A percentile compares a stretch with the other conserved stretches of the same genome.
Conservation (phyloP, 2,113 vertebrate species). For the Talpa occidentalis region DNA sequence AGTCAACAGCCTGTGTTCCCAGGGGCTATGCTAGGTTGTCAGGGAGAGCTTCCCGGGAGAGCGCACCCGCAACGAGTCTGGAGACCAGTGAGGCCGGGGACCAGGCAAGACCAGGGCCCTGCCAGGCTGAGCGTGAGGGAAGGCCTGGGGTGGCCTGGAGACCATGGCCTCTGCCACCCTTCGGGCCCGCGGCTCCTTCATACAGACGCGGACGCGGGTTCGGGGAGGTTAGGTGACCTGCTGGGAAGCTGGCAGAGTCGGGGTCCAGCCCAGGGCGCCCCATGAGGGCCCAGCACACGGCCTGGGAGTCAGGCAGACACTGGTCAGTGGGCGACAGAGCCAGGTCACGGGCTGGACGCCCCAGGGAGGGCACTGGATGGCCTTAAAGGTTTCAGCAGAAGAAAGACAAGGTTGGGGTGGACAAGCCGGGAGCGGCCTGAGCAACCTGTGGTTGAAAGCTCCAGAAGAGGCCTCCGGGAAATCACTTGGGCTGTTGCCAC, state of each 20-base stretch:
- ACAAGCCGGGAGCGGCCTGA: background rate
- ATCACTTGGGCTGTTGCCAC: background rate
- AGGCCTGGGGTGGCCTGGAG: background rate
- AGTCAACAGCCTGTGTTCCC: accelerated
- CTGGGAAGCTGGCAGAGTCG: background rate
- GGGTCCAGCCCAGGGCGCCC: background rate
- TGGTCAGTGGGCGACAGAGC: accelerated
- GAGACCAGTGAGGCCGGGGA: background rate
- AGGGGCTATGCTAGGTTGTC: background rate
- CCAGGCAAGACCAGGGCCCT: background rate
- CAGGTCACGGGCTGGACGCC: accelerated
- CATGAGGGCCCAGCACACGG: accelerated
- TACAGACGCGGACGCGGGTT: background rate
- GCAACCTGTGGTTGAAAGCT: accelerated
- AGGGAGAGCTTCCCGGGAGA: constrained; percentile 31
- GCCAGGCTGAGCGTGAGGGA: background rate
- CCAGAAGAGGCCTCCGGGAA: background rate
- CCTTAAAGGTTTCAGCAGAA: accelerated
- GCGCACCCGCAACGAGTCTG: background rate
- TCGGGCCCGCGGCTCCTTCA: too few relatives aligned
- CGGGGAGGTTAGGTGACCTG: background rate
- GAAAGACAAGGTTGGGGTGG: accelerated
- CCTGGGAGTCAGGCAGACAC: background rate
- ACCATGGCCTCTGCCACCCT: background rate
- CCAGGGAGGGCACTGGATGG: background rate